Base-by-base conservation (phyloP, 2,797 vertebrate species). In the Eulemur coronatus region DNA sequence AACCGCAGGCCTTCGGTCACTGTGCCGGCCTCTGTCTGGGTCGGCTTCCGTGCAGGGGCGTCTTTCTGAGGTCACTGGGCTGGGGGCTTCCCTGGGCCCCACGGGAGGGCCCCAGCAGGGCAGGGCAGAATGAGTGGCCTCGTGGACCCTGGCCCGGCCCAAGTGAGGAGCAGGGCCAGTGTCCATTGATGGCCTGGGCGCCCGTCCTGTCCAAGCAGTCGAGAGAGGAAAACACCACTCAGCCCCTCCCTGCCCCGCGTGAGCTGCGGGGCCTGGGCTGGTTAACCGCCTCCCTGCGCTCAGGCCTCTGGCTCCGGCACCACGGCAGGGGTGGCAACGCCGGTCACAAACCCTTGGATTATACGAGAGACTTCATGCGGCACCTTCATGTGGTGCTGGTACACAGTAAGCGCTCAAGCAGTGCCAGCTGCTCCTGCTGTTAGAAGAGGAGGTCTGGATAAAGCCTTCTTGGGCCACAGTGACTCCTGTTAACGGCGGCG, bases 261-360 rank as follows among this genome's bases (percentile, higher is more conserved):
- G 46, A 84, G 63, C 80, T 46, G 1, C 4, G 30, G 18, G 55
- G 1, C 41, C 20, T 82, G 26, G 59, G 22, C 18, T 20, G 41
- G 38, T 18, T 20, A 43, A 50, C 26, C 9, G 17, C 41, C 4
- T 15, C 14, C 28, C 26, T 38, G 55, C 6, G 35, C 70, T 15
- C 48, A 17, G 61, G 41, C 10, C 35, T 20, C 30, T 0, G 13
- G 33, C 26, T 35, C 41, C 2, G 9, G 38, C 43, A 28, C 3
- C 3, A 1, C 0, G 10, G 11, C 57, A 26, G 26, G n/a, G 14
- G n/a, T 55, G 35, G 41, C 13, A 38, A 11, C 0, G 7, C 4
- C 82, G 11, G 3, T 15, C 67, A 61, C 28, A 13, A 84, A 55
- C 13, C 59, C 1, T 0, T 1, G 22, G 48, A 30, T 8, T 6